A percentile compares a stretch with the other conserved stretches of the same genome.
These are phyloP conservation scores for Microctenopoma lineatum DNA, from an alignment of 2,797 vertebrate species.

Conservation along the genomic window DNA sequence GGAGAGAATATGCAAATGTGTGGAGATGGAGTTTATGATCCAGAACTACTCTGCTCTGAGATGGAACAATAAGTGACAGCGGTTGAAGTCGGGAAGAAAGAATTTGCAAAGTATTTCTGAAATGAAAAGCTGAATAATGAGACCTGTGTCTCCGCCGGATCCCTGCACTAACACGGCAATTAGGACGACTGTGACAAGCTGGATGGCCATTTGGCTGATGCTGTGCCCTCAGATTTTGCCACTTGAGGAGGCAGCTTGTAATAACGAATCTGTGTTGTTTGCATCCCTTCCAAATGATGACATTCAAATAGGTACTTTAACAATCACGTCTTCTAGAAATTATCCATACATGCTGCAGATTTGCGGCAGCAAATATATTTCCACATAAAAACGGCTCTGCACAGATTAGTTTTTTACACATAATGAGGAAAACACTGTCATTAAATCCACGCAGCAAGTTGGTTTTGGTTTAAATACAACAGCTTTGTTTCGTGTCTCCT, in stretches of 20 bases:
- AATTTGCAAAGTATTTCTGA: constrained; percentile 66
- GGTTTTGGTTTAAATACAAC: too few species aligned
- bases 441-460: constrained; percentile 4
- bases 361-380: neutral
- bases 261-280: constrained; percentile 33
- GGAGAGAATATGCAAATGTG: constrained; percentile 73
- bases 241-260: constrained; percentile 28
- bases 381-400: neutral
- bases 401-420: constrained; percentile 30
- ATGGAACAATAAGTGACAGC: constrained; percentile 71
- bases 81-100: constrained; percentile 52
- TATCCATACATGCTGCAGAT: neutral
- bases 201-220: constrained; percentile 33
- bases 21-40: constrained; percentile 79
- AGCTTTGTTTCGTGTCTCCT: too few species aligned
- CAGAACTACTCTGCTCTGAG: constrained; percentile 70
- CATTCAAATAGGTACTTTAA: neutral
- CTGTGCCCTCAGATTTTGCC: constrained; percentile 38
- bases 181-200: constrained; percentile 56
- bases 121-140: constrained; percentile 77
- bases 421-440: constrained; percentile 25
- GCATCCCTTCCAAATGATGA: constrained; percentile 30
- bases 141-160: constrained; percentile 56
- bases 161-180: constrained; percentile 60
- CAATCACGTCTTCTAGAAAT: neutral